Conservation (phyloP, 2,888 invertebrate genomes). For the Cheilosia scutellata region DNA sequence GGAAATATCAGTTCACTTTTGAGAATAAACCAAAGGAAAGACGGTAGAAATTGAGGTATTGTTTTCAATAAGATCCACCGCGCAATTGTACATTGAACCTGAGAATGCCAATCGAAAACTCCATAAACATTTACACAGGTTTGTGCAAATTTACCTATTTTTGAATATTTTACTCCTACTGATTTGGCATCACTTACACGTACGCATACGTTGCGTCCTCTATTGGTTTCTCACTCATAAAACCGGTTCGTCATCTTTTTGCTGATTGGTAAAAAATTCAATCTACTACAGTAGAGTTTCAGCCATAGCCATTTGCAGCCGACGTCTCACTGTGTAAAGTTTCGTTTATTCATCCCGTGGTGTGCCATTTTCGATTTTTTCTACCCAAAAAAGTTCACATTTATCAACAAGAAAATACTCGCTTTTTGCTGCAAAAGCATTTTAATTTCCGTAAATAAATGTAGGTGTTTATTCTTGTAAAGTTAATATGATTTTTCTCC, state of each 20-base stretch:
- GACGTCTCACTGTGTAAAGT: conserved; percentile 76
- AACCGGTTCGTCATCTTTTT: conserved; percentile 64
- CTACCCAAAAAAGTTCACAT: conserved; percentile 60
- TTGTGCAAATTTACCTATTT: too few relatives aligned
- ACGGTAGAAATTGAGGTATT: too few relatives aligned
- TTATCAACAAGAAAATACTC: conserved; percentile 52
- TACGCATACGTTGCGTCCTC: conserved; percentile 44
- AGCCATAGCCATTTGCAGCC: conserved; percentile 75
- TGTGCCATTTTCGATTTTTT: conserved; percentile 77
- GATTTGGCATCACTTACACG: conserved; percentile 58
- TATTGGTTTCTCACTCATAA: conserved; percentile 58
- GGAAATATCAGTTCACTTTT: too few relatives aligned
- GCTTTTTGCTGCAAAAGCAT: conserved; percentile 63
- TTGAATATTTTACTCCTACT: neutral
- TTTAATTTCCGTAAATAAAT: conserved; percentile 64
- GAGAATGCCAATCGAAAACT: too few relatives aligned
- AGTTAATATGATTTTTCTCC: conserved; percentile 31
- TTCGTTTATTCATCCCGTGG: conserved; percentile 76
- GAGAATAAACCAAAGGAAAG: too few relatives aligned
- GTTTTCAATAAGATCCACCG: too few relatives aligned
- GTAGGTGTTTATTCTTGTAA: conserved; percentile 62
- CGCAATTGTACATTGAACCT: too few relatives aligned
- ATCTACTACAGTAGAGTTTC: conserved; percentile 73
- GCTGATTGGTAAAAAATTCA: conserved; percentile 49
- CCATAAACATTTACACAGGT: too few relatives aligned